Base-by-base conservation (phyloP, 1,140 invertebrate species). In the Conus ventricosus region DNA sequence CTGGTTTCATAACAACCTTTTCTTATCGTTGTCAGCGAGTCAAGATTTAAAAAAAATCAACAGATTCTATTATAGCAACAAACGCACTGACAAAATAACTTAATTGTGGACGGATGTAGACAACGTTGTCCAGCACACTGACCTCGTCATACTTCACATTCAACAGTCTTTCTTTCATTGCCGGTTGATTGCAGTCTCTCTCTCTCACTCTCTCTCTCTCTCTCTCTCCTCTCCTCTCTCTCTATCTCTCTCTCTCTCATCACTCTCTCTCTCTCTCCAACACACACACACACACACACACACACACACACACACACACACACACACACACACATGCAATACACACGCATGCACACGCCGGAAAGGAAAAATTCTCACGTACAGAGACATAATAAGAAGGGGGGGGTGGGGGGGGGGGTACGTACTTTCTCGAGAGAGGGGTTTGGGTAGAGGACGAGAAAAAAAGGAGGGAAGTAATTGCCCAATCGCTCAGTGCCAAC, bases 31-130 rank as follows among this genome's bases (percentile, higher is more conserved):
- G 39, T 39, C 39, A 39, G 39, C 39, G 39, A 39, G 39, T 39
- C 0, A 39, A 39, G 39, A 3, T 39, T 39, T 2, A 60, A 60
- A 60, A 60, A 60, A 60, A 60, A 15, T 15, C 8, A 11, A 20
- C 20, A 80, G 25, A 80, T 80, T 27, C 10, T 20, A 80, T 80
- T 25, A 20, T 80, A 80, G 39, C 39, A 39, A 80, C 25, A 20
- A 27, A 27, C 51, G 20, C 51, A n/a, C 15, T 54, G 23, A 39
- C 6, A 82, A 54, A 55, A 23, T 27, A 53, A 54, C 51, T 82
- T 82, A 82, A 55, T 82, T 39, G 23, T 82, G 39, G 80, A 82
- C 54, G 51, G 54, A 82, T 82, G 51, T 82, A 55, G 39, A 53
- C 54, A 55, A 20, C 27, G 11, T 82, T 39, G 13, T 82, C 23